Evolutionary conservation across 2,888 invertebrate genomes (phyloP).

Genomic region (Gasteruption jaculator): DNA sequence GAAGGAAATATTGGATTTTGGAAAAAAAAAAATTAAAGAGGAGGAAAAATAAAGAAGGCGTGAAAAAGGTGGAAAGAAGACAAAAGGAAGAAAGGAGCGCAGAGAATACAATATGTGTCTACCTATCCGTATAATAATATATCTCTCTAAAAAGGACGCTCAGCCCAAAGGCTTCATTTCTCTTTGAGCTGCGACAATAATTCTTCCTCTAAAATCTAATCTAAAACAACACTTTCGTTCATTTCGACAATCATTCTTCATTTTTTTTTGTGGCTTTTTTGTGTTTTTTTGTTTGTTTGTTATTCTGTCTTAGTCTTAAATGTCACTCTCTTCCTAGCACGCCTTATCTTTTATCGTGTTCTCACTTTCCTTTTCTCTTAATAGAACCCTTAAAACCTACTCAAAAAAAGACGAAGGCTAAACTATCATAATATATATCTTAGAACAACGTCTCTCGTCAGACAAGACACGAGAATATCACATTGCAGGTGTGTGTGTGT

Average conservation of each 20-base stretch:
- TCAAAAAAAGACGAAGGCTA: slow-evolving; percentile 27
- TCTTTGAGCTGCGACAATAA: slow-evolving; percentile 21
- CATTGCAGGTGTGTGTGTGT: slow-evolving; percentile 41
- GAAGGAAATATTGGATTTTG: too few species aligned
- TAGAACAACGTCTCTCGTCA: slow-evolving; percentile 48
- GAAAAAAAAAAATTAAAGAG: too few species aligned
- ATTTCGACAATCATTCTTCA: slow-evolving; percentile 19
- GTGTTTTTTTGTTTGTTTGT: slow-evolving; percentile 19
- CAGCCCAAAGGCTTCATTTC: too few species aligned
- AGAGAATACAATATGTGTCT: too few species aligned
- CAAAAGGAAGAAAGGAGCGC: slow-evolving; percentile 19
- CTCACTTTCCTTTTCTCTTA: slow-evolving; percentile 18
- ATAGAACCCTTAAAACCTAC: slow-evolving; percentile 23
- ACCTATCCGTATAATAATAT: too few species aligned
- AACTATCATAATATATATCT: slow-evolving; percentile 32
- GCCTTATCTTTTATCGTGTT: slow-evolving; percentile 13
- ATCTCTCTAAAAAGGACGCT: too few species aligned
- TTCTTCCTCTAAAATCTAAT: slow-evolving; percentile 14
- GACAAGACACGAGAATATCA: slow-evolving; percentile 52
- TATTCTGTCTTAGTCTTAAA: slow-evolving; percentile 12
- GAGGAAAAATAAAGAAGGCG: too few species aligned
- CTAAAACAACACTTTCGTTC: slow-evolving; percentile 10
- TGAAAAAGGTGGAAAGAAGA: too few species aligned
- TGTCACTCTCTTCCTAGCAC: slow-evolving; percentile 10
- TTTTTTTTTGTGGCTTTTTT: slow-evolving; percentile 13